Percentiles rank a stretch among this genome's conserved stretches.
Evolutionary conservation across 1,140 invertebrate species (phyloP).

Genomic region (Trachelipus rathkii): DNA sequence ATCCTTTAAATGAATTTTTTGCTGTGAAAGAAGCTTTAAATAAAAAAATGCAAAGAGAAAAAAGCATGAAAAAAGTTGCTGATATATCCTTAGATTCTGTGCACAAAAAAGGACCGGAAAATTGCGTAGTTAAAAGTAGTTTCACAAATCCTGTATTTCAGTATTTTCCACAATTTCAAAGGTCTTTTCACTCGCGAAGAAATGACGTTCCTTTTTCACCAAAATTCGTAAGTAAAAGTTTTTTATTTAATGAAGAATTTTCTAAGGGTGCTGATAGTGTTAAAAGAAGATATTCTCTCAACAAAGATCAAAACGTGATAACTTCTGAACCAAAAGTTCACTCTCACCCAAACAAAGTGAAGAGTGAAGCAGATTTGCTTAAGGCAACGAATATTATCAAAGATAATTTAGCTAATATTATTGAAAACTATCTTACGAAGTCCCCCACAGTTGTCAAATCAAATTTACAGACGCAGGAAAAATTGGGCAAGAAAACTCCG

Average conservation of each 20-base stretch:
- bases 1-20: not conserved
- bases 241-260: not conserved
- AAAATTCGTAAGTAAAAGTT: too few species aligned
- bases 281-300: not conserved
- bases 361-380: constrained; percentile 39
- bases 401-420: constrained; percentile 43
- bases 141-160: not conserved
- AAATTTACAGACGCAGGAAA: not conserved
- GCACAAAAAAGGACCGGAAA: not conserved
- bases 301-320: constrained; percentile 23
- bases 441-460: not conserved
- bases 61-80: not conserved
- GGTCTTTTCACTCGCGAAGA: not conserved
- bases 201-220: not conserved
- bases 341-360: constrained; percentile 29
- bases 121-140: not conserved
- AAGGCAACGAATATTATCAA: constrained; percentile 41
- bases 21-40: not conserved
- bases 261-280: not conserved
- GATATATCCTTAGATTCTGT: too few species aligned
- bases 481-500: not conserved
- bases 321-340: constrained; percentile 29
- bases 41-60: not conserved
- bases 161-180: not conserved
- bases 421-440: constrained; percentile 36